phyloP scores from a whole-genome alignment of 2,113 vertebrate genomes.

The Kryptolebias marmoratus region DNA sequence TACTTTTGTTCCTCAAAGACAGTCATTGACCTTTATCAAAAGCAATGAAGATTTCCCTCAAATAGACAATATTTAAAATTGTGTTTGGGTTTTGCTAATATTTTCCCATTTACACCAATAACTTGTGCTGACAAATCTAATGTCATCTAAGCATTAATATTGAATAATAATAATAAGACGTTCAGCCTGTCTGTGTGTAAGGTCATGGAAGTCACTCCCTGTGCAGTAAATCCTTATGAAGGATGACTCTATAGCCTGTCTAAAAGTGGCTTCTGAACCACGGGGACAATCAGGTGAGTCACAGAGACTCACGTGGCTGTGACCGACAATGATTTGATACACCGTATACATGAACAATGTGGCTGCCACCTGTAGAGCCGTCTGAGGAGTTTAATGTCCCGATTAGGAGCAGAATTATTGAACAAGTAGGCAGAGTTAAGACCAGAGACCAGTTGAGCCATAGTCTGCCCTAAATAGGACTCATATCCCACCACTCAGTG shows the following conservation, averaged over 20 bases:
- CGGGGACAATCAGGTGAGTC: slow-evolving; percentile 16
- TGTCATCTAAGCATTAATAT: not conserved
- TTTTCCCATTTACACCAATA: too few relatives aligned
- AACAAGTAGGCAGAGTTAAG: slow-evolving; percentile 22
- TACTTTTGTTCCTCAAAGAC: not conserved
- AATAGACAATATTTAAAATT: not conserved
- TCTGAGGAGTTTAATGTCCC: slow-evolving; percentile 20
- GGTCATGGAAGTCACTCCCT: not conserved
- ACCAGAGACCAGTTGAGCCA: slow-evolving; percentile 20
- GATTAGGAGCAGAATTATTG: slow-evolving; percentile 66
- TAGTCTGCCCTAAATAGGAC: not conserved
- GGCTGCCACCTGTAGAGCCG: slow-evolving; percentile 53
- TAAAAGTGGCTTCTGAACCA: not conserved
- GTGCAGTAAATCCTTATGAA: slow-evolving; percentile 11
- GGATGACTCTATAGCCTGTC: slow-evolving; percentile 3
- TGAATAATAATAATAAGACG: not conserved
- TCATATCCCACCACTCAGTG: too few relatives aligned
- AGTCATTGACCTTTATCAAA: not conserved
- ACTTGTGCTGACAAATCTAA: too few relatives aligned
- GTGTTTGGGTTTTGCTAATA: not conserved
- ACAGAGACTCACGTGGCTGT: slow-evolving; percentile 33
- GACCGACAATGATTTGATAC: slow-evolving; percentile 18
- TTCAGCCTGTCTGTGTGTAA: not conserved
- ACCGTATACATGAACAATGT: slow-evolving; percentile 34
- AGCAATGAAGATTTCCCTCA: not conserved